phyloP scores from a whole-genome alignment of 2,888 invertebrate species.

The Encarsia formosa region DNA sequence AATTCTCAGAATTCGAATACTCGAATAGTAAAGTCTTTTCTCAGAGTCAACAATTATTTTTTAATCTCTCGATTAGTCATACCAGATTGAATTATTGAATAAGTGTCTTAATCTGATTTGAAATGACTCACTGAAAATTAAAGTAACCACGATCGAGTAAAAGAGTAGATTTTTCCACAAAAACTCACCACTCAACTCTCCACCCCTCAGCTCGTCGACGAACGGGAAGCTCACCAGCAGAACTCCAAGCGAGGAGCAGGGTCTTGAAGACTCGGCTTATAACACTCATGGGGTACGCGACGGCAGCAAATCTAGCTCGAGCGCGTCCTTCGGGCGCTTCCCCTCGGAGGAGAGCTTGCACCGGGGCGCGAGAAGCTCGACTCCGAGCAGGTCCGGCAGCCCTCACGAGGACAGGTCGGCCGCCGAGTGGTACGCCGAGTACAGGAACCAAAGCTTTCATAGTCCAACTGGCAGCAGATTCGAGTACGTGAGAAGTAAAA shows the following conservation, averaged over 20 bases:
- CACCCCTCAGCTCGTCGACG: too few relatives aligned
- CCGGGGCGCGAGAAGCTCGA: constrained; percentile 27
- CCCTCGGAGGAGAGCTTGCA: constrained; percentile 57
- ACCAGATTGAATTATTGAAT: too few relatives aligned
- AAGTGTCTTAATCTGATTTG: too few relatives aligned
- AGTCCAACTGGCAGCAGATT: constrained; percentile 61
- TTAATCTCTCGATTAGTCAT: too few relatives aligned
- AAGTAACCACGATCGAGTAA: too few relatives aligned
- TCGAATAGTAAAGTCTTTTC: too few relatives aligned
- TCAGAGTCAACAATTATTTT: too few relatives aligned
- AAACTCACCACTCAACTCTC: too few relatives aligned
- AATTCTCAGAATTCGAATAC: too few relatives aligned
- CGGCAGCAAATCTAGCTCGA: constrained; percentile 55
- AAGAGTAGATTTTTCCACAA: too few relatives aligned
- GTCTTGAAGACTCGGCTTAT: constrained; percentile 59
- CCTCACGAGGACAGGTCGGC: constrained; percentile 48
- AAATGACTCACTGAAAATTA: too few relatives aligned
- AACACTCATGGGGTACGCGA: constrained; percentile 52
- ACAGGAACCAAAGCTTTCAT: constrained; percentile 60
- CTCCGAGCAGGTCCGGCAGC: constrained; percentile 31
- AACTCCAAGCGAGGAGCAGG: constrained; percentile 57
- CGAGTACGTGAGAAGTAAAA: constrained; percentile 72
- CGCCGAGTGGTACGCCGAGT: constrained; percentile 60
- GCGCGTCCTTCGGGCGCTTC: constrained; percentile 54
- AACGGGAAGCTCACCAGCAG: too few relatives aligned